Evolutionary conservation across 1,140 invertebrate genomes (phyloP), one percentile per base, ranked within the genome.

Genomic region (Paralvinella palmiformis): DNA sequence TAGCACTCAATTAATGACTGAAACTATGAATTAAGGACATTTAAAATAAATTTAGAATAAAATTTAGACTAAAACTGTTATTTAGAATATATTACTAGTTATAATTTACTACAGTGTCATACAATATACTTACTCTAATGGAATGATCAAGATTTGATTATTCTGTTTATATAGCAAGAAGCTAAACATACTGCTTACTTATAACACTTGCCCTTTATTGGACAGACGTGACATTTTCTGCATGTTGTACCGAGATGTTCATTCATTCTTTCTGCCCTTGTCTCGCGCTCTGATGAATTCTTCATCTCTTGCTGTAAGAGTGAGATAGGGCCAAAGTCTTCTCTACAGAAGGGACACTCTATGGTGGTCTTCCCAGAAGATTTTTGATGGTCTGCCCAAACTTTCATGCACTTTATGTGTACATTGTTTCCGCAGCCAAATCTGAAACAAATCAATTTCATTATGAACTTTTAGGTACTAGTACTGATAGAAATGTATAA

Each of bases 341-440:
- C 75, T 24, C 80, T 72, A 71, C 80, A 82, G 58, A 79, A 73
- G 4, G 80, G 80, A 68, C 80, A 82, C 60, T 78, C 77, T 31
- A 82, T 74, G 44, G 57, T 61, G 5, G 69, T 69, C 32, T 79
- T 73, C 22, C 73, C 75, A 10, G 71, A 68, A 44, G 72, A 68
- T 60, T 73, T 73, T 62, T 81, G 78, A 64, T 82, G 80, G 32
- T 79, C 78, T 2, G 79, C 77, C 75, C 77, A 81, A 6, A 82
- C 70, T 59, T 75, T 78, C 79, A 82, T 80, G 69, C 80, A 82
- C 62, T 80, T 80, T 20, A 80, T 79, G 67, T 81, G 79, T 10
- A 82, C 75, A 65, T 73, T 81, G 68, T 82, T 82, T 5, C 78
- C 79, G 72, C 79, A 82, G 10, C 78, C 74, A 73, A 74, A 79